Evolutionary conservation across 2,113 vertebrate species (phyloP).

Genomic region (Boulengeromyrus knoepffleri): DNA sequence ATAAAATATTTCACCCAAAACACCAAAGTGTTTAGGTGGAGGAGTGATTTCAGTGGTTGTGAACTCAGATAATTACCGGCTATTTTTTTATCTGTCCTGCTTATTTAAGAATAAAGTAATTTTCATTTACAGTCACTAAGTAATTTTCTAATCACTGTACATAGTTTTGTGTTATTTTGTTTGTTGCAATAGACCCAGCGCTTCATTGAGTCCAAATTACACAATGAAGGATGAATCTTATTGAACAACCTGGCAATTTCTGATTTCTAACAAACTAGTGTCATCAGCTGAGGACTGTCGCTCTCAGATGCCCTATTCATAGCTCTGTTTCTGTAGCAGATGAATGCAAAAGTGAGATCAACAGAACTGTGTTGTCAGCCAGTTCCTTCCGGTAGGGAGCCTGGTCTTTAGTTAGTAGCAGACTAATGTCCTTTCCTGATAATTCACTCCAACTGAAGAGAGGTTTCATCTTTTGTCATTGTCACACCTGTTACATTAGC

Average conservation of each 20-base stretch:
- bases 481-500: neutral
- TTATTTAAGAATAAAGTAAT: neutral
- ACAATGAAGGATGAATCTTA: neutral
- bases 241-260: neutral
- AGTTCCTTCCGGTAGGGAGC: neutral
- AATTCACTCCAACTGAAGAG: neutral
- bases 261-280: neutral
- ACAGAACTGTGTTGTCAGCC: neutral
- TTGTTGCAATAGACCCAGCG: neutral
- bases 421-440: neutral
- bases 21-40: neutral
- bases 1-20: neutral
- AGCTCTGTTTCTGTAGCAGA: neutral
- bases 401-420: neutral
- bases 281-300: neutral
- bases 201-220: neutral
- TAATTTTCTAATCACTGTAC: neutral
- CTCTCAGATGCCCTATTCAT: neutral
- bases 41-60: neutral
- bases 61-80: neutral
- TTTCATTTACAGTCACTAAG: neutral
- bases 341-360: neutral
- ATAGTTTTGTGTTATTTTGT: neutral
- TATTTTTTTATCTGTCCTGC: neutral
- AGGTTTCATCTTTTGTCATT: neutral